Evolutionary conservation across 2,113 vertebrate species (phyloP).

Genomic region (Leucopternis melanops): DNA sequence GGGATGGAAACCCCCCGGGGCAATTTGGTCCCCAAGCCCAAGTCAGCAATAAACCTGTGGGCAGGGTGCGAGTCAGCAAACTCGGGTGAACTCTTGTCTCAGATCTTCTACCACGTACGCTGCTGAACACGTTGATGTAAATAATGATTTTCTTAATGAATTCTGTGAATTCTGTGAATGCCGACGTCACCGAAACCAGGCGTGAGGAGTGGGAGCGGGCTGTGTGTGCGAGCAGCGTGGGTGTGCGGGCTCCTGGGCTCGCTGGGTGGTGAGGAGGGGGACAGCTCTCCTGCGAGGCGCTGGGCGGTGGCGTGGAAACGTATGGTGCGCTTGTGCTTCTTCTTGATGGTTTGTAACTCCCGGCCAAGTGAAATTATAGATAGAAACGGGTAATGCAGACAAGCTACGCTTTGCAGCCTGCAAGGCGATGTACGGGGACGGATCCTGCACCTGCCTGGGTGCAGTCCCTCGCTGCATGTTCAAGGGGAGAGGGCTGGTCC

Average conservation of each 20-base stretch:
- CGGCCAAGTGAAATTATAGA: not conserved
- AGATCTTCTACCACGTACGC: constrained; percentile 14
- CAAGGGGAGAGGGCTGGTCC: not conserved
- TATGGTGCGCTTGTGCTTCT: not conserved
- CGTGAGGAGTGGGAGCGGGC: not conserved
- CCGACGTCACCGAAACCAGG: not conserved
- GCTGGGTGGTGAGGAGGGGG: not conserved
- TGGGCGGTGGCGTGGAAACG: not conserved
- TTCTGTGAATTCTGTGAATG: constrained; percentile 74
- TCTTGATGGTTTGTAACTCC: not conserved
- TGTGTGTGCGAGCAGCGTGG: not conserved
- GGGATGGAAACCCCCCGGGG: not conserved
- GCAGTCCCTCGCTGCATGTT: not conserved
- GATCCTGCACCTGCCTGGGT: not conserved
- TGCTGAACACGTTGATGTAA: constrained; percentile 56
- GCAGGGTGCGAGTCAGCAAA: not conserved
- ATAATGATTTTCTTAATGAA: constrained; percentile 66
- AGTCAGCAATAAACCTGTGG: constrained; percentile 67
- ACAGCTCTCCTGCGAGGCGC: fast-evolving
- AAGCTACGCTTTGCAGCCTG: not conserved
- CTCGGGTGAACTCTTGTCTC: not conserved
- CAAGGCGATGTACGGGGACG: not conserved
- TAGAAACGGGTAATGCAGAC: not conserved
- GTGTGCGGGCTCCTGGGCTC: not conserved
- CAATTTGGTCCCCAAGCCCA: not conserved